Evolutionary conservation across 2,888 invertebrate genomes (phyloP).

Genomic region (Dryomyza anilis): DNA sequence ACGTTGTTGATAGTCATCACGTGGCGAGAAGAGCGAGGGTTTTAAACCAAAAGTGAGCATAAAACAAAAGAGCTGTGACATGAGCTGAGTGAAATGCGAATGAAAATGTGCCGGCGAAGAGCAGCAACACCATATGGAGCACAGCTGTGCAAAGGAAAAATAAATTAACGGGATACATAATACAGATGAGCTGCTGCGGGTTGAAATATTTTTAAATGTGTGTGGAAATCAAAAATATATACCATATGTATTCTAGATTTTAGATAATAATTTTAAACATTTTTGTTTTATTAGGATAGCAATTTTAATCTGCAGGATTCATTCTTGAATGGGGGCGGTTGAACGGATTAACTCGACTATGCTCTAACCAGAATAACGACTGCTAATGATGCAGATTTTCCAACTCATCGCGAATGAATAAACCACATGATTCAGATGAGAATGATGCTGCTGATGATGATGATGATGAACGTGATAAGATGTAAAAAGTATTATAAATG

Average conservation of each 20-base stretch:
- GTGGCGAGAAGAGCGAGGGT: not conserved
- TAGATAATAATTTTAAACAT: too few species aligned
- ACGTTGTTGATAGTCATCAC: too few species aligned
- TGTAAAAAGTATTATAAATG: not conserved
- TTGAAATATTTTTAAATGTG: not conserved
- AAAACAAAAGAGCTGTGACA: not conserved
- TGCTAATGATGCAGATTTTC: too few species aligned
- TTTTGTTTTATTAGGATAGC: too few species aligned
- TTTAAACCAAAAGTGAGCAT: not conserved
- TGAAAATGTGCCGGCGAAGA: not conserved
- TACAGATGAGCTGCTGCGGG: not conserved
- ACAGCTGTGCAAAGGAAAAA: constrained; percentile 2
- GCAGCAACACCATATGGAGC: constrained; percentile 7
- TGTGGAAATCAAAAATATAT: not conserved
- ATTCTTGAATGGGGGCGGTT: too few species aligned
- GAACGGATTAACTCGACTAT: too few species aligned
- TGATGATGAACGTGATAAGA: not conserved
- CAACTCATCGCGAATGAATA: too few species aligned
- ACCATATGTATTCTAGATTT: too few species aligned
- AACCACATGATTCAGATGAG: not conserved
- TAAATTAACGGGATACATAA: not conserved
- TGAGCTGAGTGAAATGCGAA: not conserved
- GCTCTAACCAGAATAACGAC: too few species aligned
- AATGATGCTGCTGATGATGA: not conserved
- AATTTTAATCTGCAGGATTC: too few species aligned